Base-by-base conservation (phyloP, 2,113 vertebrate genomes). In the Passer domesticus region DNA sequence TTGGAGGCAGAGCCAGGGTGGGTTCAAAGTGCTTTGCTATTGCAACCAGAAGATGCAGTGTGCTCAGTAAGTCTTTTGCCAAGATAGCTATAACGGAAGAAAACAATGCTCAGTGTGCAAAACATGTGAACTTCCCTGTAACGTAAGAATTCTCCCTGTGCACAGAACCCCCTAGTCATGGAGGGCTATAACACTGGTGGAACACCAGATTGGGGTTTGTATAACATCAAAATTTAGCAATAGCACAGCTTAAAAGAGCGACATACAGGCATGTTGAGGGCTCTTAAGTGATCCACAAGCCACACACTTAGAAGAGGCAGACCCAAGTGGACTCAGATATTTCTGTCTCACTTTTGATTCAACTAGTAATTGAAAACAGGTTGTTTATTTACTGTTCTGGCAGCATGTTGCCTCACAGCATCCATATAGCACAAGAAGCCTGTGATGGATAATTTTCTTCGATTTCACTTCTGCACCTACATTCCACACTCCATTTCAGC, bases 21-120 rank as follows among this genome's bases (percentile, higher is more conserved):
- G 99, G 98, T 92, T 98, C 91, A n/a, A 99, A 99, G 89, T 69
- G 93, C 78, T 93, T 98, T 91, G 96, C 99, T 89, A 99, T 98
- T 96, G 99, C 98, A 96, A 99, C 98, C 47, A 99, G 98, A 68
- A 99, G 98, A 96, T 99, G 98, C 83, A 99, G 77, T 1, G 99
- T 99, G 85, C 99, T 98, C 96, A 99, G 94, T 15, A 99, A 97
- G 96, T 99, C 98, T 97, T 98, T 99, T 85, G 83, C 96, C 95
- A 99, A 98, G 96, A 99, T 96, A 72, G 92, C 98, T 98, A 53
- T 1, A 55, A 76, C 70, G 43, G 84, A 78, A 91, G 14, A 52
- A 90, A 74, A 83, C 33, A 46, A 31, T 0, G 1, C 31, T 84
- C 43, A 92, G 39, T 1, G 3, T 46, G 70, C 33, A 82, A 60